A percentile compares a stretch with the other conserved stretches of the same genome.
Conservation (phyloP, 2,888 invertebrate genomes). For the Sminthurides aquaticus region DNA sequence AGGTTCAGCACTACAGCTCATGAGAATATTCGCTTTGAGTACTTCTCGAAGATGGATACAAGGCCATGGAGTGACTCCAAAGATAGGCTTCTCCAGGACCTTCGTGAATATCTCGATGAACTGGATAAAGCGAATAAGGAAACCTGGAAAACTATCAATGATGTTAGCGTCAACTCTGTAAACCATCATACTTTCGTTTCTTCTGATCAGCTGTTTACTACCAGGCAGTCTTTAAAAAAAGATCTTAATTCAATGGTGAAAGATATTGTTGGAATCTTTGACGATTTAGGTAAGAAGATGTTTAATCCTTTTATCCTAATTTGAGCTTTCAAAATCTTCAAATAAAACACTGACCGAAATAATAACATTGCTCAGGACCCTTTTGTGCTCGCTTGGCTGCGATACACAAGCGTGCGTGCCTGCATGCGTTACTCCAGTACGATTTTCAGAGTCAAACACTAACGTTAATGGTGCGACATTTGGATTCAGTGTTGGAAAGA, state of each 20-base stretch:
- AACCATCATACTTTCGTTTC: conserved; percentile 3
- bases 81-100: background rate
- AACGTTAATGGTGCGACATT: conserved; percentile 1
- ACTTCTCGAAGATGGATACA: background rate
- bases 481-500: conserved; percentile 15
- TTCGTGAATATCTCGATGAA: background rate
- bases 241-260: conserved; percentile 5
- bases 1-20: background rate
- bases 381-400: conserved; percentile 20
- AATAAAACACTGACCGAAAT: too few species aligned
- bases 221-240: conserved; percentile 2
- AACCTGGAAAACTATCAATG: conserved; percentile 38
- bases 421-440: background rate
- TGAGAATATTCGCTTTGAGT: background rate
- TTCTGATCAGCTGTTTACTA: conserved; percentile 3
- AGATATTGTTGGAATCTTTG: conserved; percentile 16
- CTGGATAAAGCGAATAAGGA: conserved; percentile 4
- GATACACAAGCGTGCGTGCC: conserved; percentile 10
- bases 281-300: conserved; percentile 16
- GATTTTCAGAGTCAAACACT: background rate
- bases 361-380: conserved; percentile 7
- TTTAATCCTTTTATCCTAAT: background rate
- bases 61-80: background rate
- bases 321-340: too few species aligned
- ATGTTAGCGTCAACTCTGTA: background rate